These are phyloP conservation scores for Lithophane semibrunnea DNA, from an alignment of 2,888 invertebrate species.

Conservation along the genomic window DNA sequence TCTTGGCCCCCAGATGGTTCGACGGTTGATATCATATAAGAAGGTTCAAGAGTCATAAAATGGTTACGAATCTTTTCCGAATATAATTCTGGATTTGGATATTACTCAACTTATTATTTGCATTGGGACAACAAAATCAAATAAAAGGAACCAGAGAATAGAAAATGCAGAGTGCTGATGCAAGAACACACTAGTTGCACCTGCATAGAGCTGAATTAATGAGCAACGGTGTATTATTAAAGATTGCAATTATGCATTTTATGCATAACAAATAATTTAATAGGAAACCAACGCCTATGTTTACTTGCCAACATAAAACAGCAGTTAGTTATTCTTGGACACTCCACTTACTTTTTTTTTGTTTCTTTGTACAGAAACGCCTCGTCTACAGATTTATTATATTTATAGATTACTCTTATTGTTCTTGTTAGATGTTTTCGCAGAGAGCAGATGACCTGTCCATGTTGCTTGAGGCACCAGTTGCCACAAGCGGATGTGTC, in stretches of 20 bases:
- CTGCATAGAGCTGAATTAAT: constrained; percentile 14
- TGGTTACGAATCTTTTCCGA: neutral
- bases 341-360: no score
- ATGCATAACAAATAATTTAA: neutral
- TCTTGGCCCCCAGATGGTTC: no score
- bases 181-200: constrained; percentile 14
- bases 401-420: no score
- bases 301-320: neutral
- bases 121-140: neutral
- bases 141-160: neutral
- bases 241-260: neutral
- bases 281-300: neutral
- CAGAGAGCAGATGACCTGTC: constrained; percentile 1
- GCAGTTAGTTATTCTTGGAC: no score
- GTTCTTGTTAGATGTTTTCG: neutral
- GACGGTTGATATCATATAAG: neutral
- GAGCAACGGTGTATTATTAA: neutral
- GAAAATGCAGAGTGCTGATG: constrained; percentile 17
- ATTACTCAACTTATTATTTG: no score
- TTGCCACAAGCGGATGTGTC: constrained; percentile 62
- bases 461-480: constrained; percentile 24
- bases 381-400: no score
- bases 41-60: neutral
- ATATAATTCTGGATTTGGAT: neutral
- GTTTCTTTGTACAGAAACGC: no score